Evolutionary conservation across 2,113 vertebrate genomes (phyloP).

Genomic region (Gavia stellata): DNA sequence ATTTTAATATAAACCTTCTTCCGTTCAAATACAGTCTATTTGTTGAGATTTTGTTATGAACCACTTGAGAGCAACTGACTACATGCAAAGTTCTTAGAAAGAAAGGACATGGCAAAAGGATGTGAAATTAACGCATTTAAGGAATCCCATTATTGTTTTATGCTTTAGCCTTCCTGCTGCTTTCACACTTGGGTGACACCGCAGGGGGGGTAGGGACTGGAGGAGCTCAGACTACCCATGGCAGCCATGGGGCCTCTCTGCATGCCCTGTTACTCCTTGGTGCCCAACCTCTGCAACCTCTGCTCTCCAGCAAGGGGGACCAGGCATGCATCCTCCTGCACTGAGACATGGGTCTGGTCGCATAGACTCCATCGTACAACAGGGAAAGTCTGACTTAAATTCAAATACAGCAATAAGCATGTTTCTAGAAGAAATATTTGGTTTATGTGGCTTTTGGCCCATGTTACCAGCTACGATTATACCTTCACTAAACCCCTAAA

Average conservation of each 20-base stretch:
- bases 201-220: accelerated
- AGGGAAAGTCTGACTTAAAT: neutral
- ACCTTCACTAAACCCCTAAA: neutral
- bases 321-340: accelerated
- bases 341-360: accelerated
- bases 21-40: neutral
- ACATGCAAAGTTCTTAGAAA: neutral
- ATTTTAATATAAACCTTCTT: neutral
- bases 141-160: neutral
- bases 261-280: accelerated
- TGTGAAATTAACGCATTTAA: neutral
- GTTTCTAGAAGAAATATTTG: neutral
- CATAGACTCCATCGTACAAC: accelerated
- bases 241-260: accelerated
- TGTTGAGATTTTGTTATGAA: neutral
- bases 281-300: neutral
- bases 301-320: neutral
- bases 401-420: neutral
- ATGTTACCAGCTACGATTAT: neutral
- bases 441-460: neutral
- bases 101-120: neutral
- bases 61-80: neutral
- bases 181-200: accelerated
- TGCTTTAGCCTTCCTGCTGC: neutral
- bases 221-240: accelerated